Evolutionary conservation across 2,888 invertebrate species (phyloP).

Genomic region (Philonicus albiceps): DNA sequence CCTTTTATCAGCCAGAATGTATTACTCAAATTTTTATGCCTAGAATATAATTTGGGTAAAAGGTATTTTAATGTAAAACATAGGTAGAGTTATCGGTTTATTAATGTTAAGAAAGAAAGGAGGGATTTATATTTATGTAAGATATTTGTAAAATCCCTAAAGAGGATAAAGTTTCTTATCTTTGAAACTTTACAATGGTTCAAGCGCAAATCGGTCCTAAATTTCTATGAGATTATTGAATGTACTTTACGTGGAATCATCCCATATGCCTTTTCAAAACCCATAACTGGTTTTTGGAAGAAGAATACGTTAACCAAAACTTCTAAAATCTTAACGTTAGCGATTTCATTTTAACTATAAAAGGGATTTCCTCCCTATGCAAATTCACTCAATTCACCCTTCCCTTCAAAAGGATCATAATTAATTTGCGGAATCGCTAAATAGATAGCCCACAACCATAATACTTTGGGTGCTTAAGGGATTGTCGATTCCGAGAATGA

Average conservation of each 20-base stretch:
- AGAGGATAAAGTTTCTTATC: neutral
- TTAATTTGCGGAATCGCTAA: neutral
- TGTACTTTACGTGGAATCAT: neutral
- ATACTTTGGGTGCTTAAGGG: neutral
- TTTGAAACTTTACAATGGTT: neutral
- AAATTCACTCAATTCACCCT: neutral
- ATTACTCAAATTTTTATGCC: neutral
- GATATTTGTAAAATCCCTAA: neutral
- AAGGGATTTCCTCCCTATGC: neutral
- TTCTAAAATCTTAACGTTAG: neutral
- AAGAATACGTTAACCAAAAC: neutral
- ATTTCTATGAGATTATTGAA: neutral
- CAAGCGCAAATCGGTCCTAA: neutral
- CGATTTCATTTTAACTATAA: neutral
- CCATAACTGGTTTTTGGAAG: neutral
- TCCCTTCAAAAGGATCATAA: neutral
- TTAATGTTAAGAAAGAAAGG: neutral
- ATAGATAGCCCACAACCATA: neutral
- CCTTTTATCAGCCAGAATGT: neutral
- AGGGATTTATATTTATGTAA: neutral
- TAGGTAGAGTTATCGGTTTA: neutral
- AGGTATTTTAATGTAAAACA: neutral
- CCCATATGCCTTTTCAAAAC: neutral
- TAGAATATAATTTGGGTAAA: neutral
- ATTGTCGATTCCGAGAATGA: neutral